Conservation (phyloP, 2,113 vertebrate genomes). For the Craseonycteris thonglongyai region DNA sequence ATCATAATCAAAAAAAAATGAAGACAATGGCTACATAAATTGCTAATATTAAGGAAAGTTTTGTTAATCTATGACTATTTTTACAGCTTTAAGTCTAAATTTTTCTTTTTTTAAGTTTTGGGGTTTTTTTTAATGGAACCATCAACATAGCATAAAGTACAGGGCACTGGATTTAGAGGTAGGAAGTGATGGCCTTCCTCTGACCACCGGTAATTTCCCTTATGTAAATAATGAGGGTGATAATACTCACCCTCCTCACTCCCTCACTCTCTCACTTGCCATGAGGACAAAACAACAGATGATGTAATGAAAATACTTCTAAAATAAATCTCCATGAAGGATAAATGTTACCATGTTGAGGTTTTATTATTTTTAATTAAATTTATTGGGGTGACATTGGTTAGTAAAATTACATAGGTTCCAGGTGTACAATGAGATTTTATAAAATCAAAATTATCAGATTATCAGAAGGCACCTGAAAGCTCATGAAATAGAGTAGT, state of each 20-base stretch:
- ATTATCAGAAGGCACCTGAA: background rate
- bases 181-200: background rate
- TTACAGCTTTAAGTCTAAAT: background rate
- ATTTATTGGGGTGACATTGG: too few relatives aligned
- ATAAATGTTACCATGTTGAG: background rate
- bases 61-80: slow-evolving; percentile 2
- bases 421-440: too few relatives aligned
- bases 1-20: background rate
- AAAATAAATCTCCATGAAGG: background rate
- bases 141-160: background rate
- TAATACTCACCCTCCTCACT: background rate
- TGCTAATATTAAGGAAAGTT: background rate
- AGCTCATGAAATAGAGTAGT: background rate
- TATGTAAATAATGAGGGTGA: background rate
- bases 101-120: background rate
- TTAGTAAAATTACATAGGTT: too few relatives aligned
- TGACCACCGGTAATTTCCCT: background rate
- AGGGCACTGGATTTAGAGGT: background rate
- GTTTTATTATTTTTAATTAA: too few relatives aligned
- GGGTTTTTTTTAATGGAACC: background rate
- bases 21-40: background rate
- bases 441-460: background rate
- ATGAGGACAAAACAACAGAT: background rate
- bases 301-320: background rate
- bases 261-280: background rate